A percentile compares a stretch with the other conserved stretches of the same genome.
Evolutionary conservation across 2,113 vertebrate species (phyloP).

Genomic region (Callorhinus ursinus): DNA sequence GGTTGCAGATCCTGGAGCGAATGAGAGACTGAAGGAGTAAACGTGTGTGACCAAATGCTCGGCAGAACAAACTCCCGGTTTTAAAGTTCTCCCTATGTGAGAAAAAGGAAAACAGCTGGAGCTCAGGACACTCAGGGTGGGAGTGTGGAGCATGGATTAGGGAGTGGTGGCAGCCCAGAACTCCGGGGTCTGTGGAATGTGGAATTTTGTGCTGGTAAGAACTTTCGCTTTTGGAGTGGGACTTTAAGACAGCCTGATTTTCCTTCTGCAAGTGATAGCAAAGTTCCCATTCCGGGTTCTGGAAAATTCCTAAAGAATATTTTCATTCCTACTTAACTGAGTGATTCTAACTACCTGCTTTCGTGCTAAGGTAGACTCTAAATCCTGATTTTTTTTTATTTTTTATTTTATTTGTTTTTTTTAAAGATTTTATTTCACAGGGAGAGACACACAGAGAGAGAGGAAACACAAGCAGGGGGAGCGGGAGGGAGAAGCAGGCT

Average conservation of each 20-base stretch:
- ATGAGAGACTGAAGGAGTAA: not conserved
- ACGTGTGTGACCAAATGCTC: accelerated
- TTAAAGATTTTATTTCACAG: no score
- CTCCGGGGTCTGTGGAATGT: not conserved
- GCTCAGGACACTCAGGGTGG: not conserved
- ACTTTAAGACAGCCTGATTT: not conserved
- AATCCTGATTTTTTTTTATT: not conserved
- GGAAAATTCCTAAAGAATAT: not conserved
- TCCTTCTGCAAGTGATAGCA: not conserved
- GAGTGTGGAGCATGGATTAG: not conserved
- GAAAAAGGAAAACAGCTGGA: not conserved
- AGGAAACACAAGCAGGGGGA: no score
- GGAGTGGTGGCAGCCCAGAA: not conserved
- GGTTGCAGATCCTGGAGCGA: accelerated
- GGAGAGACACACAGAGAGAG: no score
- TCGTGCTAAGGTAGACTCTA: not conserved
- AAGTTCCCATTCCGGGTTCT: not conserved
- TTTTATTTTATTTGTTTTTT: no score
- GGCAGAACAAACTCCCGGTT: not conserved
- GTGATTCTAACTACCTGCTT: not conserved
- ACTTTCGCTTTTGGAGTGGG: not conserved
- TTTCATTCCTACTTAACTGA: not conserved
- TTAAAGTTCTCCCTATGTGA: not conserved
- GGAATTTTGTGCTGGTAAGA: not conserved
- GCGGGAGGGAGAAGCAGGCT: no score